Evolutionary conservation across 2,888 invertebrate genomes (phyloP).

Genomic region (Tipula lateralis): DNA sequence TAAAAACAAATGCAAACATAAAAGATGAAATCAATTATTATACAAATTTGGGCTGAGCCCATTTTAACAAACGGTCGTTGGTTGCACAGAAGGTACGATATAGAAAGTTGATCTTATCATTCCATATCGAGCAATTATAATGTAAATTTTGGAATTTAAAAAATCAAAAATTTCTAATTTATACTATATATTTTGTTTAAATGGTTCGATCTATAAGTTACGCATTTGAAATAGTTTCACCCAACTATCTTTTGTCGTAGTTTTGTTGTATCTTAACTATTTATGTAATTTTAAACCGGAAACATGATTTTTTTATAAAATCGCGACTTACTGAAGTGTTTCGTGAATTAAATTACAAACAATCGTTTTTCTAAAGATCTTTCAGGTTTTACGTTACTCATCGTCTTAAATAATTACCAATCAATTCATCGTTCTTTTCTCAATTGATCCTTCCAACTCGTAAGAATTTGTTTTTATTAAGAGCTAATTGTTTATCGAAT

Average conservation of each 20-base stretch:
- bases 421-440: too few relatives aligned
- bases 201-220: neutral
- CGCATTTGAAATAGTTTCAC: neutral
- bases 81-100: neutral
- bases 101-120: constrained; percentile 12
- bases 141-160: neutral
- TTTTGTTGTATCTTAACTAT: neutral
- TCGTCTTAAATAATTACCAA: too few relatives aligned
- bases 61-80: neutral
- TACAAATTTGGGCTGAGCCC: neutral
- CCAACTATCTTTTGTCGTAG: neutral
- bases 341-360: too few relatives aligned
- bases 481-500: too few relatives aligned
- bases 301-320: neutral
- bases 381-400: too few relatives aligned
- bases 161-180: neutral
- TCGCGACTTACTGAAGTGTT: neutral
- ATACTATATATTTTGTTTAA: neutral
- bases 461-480: too few relatives aligned
- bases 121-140: neutral
- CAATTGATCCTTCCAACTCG: too few relatives aligned
- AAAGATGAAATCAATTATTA: neutral
- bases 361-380: too few relatives aligned
- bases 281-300: neutral
- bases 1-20: neutral